phyloP scores from a whole-genome alignment of 2,797 vertebrate genomes.

The Macrochelys suwanniensis region DNA sequence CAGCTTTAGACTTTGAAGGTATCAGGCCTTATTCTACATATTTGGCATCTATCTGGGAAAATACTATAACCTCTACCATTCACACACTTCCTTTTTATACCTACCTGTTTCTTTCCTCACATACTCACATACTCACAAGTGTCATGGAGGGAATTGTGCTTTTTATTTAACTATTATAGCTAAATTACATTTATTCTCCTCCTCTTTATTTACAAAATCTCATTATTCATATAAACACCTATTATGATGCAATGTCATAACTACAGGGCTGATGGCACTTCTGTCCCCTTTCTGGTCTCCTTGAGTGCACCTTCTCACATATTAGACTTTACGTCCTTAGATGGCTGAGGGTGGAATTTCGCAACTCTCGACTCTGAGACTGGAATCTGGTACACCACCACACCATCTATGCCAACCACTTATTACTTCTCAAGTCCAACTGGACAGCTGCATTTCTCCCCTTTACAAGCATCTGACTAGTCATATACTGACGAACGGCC shows the following conservation, averaged over 20 bases:
- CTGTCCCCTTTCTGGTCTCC: not conserved
- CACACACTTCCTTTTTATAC: not conserved
- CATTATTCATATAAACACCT: not conserved
- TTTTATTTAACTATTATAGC: not conserved
- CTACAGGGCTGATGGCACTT: not conserved
- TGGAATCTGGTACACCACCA: not conserved
- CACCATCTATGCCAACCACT: not conserved
- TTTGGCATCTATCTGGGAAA: not conserved
- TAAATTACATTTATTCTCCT: not conserved
- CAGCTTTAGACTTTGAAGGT: slow-evolving; percentile 31
- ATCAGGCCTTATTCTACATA: not conserved
- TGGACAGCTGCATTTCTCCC: not conserved
- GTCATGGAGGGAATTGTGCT: not conserved
- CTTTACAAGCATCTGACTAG: not conserved
- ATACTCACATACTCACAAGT: not conserved
- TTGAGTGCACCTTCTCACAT: not conserved
- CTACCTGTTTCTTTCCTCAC: not conserved
- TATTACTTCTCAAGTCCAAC: not conserved
- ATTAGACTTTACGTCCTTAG: not conserved
- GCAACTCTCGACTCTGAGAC: not conserved
- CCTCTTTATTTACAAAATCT: not conserved
- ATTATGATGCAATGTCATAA: not conserved
- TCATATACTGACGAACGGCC: not conserved
- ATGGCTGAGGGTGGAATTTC: not conserved
- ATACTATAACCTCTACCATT: not conserved